Conservation (phyloP, 2,888 invertebrate species). For the Panorpa germanica region DNA sequence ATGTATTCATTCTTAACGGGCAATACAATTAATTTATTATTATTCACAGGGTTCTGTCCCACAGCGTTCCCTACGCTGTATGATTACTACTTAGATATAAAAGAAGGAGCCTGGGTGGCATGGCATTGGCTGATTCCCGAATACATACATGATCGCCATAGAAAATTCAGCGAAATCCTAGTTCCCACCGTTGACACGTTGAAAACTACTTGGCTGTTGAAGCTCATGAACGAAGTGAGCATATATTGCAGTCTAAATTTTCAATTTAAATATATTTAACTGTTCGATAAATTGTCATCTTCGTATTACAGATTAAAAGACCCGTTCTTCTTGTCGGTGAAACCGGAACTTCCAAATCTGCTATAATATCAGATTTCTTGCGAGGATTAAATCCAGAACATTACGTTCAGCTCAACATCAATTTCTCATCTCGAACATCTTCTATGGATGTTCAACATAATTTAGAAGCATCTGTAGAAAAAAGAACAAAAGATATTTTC, state of each 20-base stretch:
- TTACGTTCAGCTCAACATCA: slow-evolving; percentile 63
- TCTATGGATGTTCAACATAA: slow-evolving; percentile 80
- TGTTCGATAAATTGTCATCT: not conserved
- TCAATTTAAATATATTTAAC: slow-evolving; percentile 9
- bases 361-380: slow-evolving; percentile 68
- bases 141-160: slow-evolving; percentile 50
- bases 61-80: slow-evolving; percentile 49
- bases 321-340: slow-evolving; percentile 78
- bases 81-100: slow-evolving; percentile 61
- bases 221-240: slow-evolving; percentile 53
- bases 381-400: slow-evolving; percentile 43
- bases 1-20: not conserved
- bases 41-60: slow-evolving; percentile 46
- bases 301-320: slow-evolving; percentile 34
- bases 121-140: slow-evolving; percentile 66
- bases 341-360: slow-evolving; percentile 84
- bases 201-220: slow-evolving; percentile 57
- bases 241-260: slow-evolving; percentile 3
- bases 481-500: slow-evolving; percentile 74
- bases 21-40: slow-evolving; percentile 5
- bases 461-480: slow-evolving; percentile 74
- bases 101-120: slow-evolving; percentile 53
- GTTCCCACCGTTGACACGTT: slow-evolving; percentile 83
- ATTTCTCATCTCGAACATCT: slow-evolving; percentile 82
- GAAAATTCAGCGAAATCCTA: slow-evolving; percentile 63